Base-by-base conservation (phyloP, 2,113 vertebrate genomes). In the Callionymus lyra region DNA sequence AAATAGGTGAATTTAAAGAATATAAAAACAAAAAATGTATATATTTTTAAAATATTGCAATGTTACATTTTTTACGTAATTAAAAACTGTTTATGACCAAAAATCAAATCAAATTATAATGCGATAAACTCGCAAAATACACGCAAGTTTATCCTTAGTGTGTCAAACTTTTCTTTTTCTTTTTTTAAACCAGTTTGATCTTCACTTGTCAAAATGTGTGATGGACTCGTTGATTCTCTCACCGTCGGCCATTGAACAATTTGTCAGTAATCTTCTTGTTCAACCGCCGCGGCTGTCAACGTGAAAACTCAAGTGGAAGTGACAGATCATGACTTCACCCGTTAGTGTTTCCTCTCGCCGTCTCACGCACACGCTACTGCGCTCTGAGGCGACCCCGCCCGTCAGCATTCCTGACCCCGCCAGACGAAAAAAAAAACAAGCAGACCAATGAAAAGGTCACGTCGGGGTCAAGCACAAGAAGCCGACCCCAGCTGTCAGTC, bases 391-490 rank as follows among this genome's bases (percentile, higher is more conserved):
- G 12, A 34, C 34, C 45, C 15, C 49, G 41, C 15, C 55, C 45
- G n/a, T n/a, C 50, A 56, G 6, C 55, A 32, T 41, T 43, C 50
- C 12, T 2, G 34, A 65, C 66, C 68, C 55, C 54, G 48, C 32
- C 52, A 74, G 70, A 70, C 69, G 58, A 65, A 68, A 65, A 68
- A 65, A 54, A 82, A 77, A 83, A 83, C 63, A 84, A 85, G 67
- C 79, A 72, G 71, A 15, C 56, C 54, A 78, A 82, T 84, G 72
- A 56, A 50, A 59, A 66, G 80, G 69, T 76, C 66, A 37, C 9
- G 1, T 38, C 6, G n/a, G 50, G 71, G 79, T 79, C 69, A 68
- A 49, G 12, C 65, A 35, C 56, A 57, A 16, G 12, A 14, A 53
- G 59, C 70, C n/a, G n/a, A 67, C 16, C 56, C 49, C 34, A 46